phyloP scores from a whole-genome alignment of 2,113 vertebrate species.

The Naja naja region DNA sequence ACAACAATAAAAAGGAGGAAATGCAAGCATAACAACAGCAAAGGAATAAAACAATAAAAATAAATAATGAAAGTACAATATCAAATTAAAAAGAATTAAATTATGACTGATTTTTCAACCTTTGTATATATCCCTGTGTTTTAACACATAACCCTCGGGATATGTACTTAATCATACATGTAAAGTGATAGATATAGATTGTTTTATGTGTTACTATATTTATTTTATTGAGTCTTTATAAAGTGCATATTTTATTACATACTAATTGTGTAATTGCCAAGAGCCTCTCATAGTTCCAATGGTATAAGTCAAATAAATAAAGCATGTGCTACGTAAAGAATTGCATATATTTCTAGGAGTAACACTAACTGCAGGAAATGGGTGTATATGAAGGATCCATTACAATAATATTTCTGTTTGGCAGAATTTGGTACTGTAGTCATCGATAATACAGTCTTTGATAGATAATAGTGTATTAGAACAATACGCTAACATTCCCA shows the following conservation, averaged over 20 bases:
- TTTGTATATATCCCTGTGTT: neutral
- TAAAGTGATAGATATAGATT: neutral
- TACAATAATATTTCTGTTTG: neutral
- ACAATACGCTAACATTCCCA: neutral
- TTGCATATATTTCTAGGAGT: neutral
- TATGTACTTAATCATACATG: neutral
- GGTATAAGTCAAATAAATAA: neutral
- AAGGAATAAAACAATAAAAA: neutral
- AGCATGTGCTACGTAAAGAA: neutral
- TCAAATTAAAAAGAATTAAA: neutral
- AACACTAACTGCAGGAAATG: neutral
- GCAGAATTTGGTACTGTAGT: neutral
- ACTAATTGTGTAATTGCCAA: neutral
- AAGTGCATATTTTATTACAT: neutral
- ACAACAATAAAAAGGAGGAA: neutral
- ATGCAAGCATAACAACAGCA: neutral
- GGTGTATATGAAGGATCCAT: neutral
- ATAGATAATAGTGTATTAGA: neutral
- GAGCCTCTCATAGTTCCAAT: neutral
- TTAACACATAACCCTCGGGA: neutral
- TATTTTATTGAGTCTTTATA: neutral
- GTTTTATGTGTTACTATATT: neutral
- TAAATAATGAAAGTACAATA: neutral
- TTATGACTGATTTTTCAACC: neutral
- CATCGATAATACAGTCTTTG: neutral